Evolutionary conservation across 2,113 vertebrate genomes (phyloP).

Genomic region (Myotis lucifugus): DNA sequence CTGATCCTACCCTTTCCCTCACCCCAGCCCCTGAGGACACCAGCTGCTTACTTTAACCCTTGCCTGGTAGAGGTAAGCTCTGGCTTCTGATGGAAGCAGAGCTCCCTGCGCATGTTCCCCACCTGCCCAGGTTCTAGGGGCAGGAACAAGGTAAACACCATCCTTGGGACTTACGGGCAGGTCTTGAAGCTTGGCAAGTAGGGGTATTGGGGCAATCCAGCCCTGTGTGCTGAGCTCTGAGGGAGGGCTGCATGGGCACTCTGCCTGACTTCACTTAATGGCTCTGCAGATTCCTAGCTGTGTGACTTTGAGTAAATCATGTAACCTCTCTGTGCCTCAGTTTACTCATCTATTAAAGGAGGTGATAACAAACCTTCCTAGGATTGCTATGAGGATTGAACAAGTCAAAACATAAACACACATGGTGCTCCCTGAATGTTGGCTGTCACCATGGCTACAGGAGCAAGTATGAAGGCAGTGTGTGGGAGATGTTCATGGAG

Average conservation of each 20-base stretch:
- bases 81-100: neutral
- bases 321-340: neutral
- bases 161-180: neutral
- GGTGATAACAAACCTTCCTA: neutral
- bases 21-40: neutral
- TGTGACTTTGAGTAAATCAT: neutral
- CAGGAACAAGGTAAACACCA: neutral
- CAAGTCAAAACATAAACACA: no score
- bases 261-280: no score
- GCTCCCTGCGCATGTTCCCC: neutral
- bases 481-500: neutral
- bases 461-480: neutral
- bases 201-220: no score
- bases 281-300: neutral
- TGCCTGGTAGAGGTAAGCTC: neutral
- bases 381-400: neutral
- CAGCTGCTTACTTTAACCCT: neutral
- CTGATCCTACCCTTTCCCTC: neutral
- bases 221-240: neutral
- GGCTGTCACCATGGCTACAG: accelerated
- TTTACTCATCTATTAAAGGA: neutral
- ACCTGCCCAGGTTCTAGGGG: no score
- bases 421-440: neutral
- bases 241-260: neutral
- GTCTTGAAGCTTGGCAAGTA: neutral